A percentile compares a stretch with the other conserved stretches of the same genome.
phyloP scores from a whole-genome alignment of 1,140 invertebrate species.

The Mylabris phalerata region DNA sequence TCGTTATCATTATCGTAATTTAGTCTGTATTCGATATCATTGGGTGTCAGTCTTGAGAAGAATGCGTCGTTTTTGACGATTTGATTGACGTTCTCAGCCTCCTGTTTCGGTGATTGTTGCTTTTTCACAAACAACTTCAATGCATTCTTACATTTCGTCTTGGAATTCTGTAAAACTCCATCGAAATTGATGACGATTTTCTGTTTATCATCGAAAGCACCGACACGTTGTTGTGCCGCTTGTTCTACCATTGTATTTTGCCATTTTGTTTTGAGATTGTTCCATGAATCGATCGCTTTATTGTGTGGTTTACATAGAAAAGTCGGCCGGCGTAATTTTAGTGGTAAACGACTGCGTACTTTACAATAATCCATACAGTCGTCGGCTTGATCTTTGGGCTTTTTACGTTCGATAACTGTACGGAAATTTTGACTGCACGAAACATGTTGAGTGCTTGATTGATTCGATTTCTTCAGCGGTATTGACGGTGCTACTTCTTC shows the following conservation, averaged over 20 bases:
- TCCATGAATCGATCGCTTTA: constrained; percentile 29
- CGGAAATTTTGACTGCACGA: constrained; percentile 34
- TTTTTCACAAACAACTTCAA: constrained; percentile 19
- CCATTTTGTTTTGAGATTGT: constrained; percentile 34
- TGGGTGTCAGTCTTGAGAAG: constrained; percentile 31
- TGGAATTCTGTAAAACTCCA: constrained; percentile 38
- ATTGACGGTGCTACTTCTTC: constrained; percentile 10
- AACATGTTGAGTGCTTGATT: constrained; percentile 23
- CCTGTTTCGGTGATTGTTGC: constrained; percentile 33
- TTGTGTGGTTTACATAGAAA: constrained; percentile 30
- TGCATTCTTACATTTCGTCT: constrained; percentile 36
- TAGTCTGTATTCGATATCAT: constrained; percentile 36
- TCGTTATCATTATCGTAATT: constrained; percentile 20
- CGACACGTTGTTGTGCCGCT: constrained; percentile 34
- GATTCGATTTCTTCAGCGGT: constrained; percentile 18
- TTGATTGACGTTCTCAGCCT: constrained; percentile 20
- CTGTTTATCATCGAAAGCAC: constrained; percentile 33
- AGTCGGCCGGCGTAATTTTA: constrained; percentile 23
- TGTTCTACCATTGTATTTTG: constrained; percentile 35
- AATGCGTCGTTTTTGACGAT: constrained; percentile 30
- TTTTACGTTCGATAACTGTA: constrained; percentile 1
- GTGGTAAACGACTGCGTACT: constrained; percentile 25
- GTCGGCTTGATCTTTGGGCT: constrained; percentile 1
- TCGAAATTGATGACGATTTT: constrained; percentile 33
- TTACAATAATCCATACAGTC: constrained; percentile 29